Percentiles rank a stretch among this genome's conserved stretches.
Conservation (phyloP, 2,113 vertebrate genomes). For the Parus major region DNA sequence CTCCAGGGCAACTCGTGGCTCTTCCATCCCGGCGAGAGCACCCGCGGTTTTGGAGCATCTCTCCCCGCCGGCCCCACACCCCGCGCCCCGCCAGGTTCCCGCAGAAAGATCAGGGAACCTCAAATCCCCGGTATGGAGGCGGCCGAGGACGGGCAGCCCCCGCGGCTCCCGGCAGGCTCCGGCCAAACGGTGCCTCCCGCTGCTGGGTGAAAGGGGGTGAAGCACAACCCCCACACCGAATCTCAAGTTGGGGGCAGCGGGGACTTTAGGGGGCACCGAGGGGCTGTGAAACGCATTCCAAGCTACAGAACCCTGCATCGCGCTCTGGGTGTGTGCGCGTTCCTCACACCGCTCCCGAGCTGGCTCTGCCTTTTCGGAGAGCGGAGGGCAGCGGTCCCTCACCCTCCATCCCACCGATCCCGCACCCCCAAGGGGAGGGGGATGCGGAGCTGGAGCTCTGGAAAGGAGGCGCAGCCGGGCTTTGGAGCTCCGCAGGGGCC, state of each 20-base stretch:
- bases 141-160: not conserved
- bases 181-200: not conserved
- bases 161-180: not conserved
- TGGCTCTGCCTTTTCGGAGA: not conserved
- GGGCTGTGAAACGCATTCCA: not conserved
- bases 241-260: not conserved
- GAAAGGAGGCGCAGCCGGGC: too few species aligned
- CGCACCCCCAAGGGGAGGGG: not conserved
- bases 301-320: not conserved
- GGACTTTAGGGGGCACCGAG: not conserved
- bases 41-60: not conserved
- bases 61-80: not conserved
- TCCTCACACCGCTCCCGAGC: not conserved
- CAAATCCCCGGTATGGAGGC: not conserved
- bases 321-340: too few species aligned
- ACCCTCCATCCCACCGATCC: rapidly evolving
- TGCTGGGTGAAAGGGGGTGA: not conserved
- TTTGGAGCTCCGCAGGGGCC: not conserved
- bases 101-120: not conserved
- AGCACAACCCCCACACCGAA: too few species aligned
- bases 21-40: not conserved
- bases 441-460: rapidly evolving
- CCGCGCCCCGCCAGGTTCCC: not conserved
- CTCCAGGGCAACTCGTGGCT: not conserved
- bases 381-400: too few species aligned